Percentiles rank a stretch among this genome's conserved stretches.
Conservation (phyloP, 2,113 vertebrate genomes). For the Phasianus colchicus region DNA sequence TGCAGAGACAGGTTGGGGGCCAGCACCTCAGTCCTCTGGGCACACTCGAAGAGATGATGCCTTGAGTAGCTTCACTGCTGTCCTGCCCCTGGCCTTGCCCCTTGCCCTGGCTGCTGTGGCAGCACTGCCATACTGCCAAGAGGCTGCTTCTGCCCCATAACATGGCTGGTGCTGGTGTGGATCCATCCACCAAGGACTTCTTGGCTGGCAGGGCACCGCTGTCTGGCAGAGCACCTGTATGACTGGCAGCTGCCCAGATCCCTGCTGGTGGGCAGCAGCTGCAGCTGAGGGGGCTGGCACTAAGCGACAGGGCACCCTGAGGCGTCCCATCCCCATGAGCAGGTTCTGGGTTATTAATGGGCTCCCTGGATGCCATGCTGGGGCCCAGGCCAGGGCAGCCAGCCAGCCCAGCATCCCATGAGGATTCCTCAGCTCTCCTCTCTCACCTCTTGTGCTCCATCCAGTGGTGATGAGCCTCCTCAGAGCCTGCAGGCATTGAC, state of each 20-base stretch:
- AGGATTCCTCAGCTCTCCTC: conserved; percentile 18
- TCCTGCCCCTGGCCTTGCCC: background rate
- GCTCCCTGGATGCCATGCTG: conserved; percentile 27
- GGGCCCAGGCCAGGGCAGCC: conserved; percentile 8
- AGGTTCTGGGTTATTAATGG: conserved; percentile 21
- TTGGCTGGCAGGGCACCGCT: background rate
- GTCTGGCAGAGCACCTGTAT: background rate
- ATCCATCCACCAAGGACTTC: background rate
- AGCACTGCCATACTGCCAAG: background rate
- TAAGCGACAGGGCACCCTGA: background rate
- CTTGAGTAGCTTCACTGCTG: accelerated
- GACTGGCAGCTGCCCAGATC: background rate
- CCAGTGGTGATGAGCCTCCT: conserved; percentile 52
- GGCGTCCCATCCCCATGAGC: background rate
- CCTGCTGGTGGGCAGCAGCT: background rate
- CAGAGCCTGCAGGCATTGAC: background rate
- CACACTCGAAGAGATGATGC: background rate
- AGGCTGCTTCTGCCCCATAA: background rate
- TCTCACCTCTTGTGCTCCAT: conserved; percentile 64
- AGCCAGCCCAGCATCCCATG: conserved; percentile 13
- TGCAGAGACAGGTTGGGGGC: background rate
- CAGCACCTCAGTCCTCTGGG: background rate
- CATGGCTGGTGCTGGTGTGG: background rate
- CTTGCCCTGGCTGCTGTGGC: background rate
- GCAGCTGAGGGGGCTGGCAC: background rate